These are phyloP conservation scores for Zenarchopterus dispar DNA, from an alignment of 2,797 vertebrate species.

Conservation along the genomic window DNA sequence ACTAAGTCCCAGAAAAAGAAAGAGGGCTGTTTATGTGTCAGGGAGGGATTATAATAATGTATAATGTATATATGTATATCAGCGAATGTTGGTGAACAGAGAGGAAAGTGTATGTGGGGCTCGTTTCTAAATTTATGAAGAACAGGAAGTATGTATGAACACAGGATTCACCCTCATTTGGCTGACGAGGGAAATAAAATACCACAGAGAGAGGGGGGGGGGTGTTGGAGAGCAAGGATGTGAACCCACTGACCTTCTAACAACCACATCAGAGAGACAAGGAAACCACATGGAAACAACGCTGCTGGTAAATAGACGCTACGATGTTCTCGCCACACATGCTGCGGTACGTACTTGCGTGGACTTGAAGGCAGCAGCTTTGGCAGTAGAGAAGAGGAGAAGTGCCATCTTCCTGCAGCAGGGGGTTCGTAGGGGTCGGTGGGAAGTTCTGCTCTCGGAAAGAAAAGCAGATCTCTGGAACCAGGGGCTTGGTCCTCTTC, in stretches of 20 bases:
- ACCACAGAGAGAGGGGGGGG: slow-evolving; percentile 49
- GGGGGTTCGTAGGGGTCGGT: slow-evolving; percentile 88
- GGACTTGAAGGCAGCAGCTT: slow-evolving; percentile 90
- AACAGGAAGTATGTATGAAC: slow-evolving; percentile 59
- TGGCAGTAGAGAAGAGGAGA: slow-evolving; percentile 91
- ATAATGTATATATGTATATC: slow-evolving; percentile 3
- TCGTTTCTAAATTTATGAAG: slow-evolving; percentile 38
- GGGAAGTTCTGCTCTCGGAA: slow-evolving; percentile 92
- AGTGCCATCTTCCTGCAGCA: slow-evolving; percentile 93
- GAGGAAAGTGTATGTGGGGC: slow-evolving; percentile 45
- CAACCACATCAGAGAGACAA: slow-evolving; percentile 45
- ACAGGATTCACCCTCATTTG: slow-evolving; percentile 66
- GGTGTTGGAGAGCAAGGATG: slow-evolving; percentile 47
- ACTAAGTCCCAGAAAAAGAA: slow-evolving; percentile 13
- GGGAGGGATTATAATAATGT: slow-evolving; percentile 42
- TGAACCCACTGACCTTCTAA: slow-evolving; percentile 70
- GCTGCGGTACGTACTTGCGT: slow-evolving; percentile 89
- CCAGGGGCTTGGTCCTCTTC: slow-evolving; percentile 89
- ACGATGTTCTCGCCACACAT: not conserved
- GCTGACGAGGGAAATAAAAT: slow-evolving; percentile 70
- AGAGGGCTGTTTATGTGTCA: slow-evolving; percentile 24
- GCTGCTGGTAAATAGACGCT: slow-evolving; percentile 18
- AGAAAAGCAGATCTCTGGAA: slow-evolving; percentile 97
- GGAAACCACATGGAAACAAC: slow-evolving; percentile 41
- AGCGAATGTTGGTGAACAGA: slow-evolving; percentile 33